Conservation (phyloP, 2,888 invertebrate species). For the Copidosoma aretas region DNA sequence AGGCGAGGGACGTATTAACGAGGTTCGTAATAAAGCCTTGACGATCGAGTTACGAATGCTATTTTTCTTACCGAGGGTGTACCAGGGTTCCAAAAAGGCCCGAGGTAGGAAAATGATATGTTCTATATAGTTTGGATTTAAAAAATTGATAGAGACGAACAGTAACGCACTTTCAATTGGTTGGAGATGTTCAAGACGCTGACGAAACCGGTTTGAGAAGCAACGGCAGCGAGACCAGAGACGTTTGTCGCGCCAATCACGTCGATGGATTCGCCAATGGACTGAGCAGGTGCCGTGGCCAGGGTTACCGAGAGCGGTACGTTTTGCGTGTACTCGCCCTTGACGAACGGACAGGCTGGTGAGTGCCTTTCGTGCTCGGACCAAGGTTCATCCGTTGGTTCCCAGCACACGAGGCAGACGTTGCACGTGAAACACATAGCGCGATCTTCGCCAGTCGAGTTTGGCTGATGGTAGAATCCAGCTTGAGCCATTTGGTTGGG, state of each 20-base stretch:
- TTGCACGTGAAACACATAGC: constrained; percentile 97
- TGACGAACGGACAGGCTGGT: constrained; percentile 90
- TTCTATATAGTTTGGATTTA: too few species aligned
- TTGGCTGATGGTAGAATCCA: constrained; percentile 95
- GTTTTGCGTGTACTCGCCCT: constrained; percentile 94
- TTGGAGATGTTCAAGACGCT: constrained; percentile 85
- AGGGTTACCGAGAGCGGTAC: constrained; percentile 78
- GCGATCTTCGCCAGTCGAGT: constrained; percentile 87
- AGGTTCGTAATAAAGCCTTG: background rate
- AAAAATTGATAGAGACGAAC: too few species aligned
- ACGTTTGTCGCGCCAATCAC: constrained; percentile 59
- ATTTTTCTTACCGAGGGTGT: too few species aligned
- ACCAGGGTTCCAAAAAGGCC: too few species aligned
- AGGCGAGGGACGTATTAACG: background rate
- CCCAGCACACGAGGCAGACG: constrained; percentile 95
- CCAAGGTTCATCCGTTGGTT: constrained; percentile 96
- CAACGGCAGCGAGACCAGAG: constrained; percentile 63
- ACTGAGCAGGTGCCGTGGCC: constrained; percentile 63
- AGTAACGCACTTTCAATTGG: constrained; percentile 67
- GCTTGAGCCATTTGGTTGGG: constrained; percentile 97
- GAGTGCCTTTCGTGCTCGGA: constrained; percentile 96
- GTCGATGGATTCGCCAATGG: constrained; percentile 56
- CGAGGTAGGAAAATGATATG: too few species aligned
- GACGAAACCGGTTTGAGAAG: constrained; percentile 67
- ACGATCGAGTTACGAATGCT: too few species aligned